Evolutionary conservation across 2,888 invertebrate genomes (phyloP), one percentile per base, ranked within the genome.

Genomic region (Hydropsyche betteni): DNA sequence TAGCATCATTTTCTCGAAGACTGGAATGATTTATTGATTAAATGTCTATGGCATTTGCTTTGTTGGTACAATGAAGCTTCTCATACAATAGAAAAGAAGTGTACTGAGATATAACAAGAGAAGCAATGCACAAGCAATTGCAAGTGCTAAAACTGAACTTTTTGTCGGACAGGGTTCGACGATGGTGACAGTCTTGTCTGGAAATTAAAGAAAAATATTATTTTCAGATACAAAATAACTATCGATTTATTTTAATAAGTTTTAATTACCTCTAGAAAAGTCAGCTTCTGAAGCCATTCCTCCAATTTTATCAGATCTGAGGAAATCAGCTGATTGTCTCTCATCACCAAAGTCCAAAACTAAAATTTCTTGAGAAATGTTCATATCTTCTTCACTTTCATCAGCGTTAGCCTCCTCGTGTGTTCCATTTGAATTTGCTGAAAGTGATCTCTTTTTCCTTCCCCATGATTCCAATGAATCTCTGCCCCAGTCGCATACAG

Each of bases 331-430:
- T 70, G 91, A 91, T 84, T 94, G 94, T 81, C 92, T 90, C 79
- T 96, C 96, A 86, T 97, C 96, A 70, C 96, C 96, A 81, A 96
- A 95, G 88, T 97, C 97, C 80, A 97, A 87, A 2, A 97, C 97
- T 33, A 97, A 88, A 82, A 97, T 97, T 86, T 97, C 97, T 85
- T 96, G 96, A 61, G 96, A 96, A 78, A 97, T 90, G 80, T 96
- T 97, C 95, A 97, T 96, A 82, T 94, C 94, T 81, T 94, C 94
- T 75, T 91, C 91, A 79, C 91, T 90, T 80, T 91, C 91, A 55
- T 90, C 90, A 50, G 89, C 85, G 81, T 90, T 91, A 38, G 87
- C 88, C 78, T 91, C 89, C 50, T 75, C 74, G 24, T 74, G 80
- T 5, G 69, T 68, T 12, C 68, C 75, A 75, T 83, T 85, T 75